Evolutionary conservation across 1,140 invertebrate species (phyloP).

Genomic region (Glomeris maerens): DNA sequence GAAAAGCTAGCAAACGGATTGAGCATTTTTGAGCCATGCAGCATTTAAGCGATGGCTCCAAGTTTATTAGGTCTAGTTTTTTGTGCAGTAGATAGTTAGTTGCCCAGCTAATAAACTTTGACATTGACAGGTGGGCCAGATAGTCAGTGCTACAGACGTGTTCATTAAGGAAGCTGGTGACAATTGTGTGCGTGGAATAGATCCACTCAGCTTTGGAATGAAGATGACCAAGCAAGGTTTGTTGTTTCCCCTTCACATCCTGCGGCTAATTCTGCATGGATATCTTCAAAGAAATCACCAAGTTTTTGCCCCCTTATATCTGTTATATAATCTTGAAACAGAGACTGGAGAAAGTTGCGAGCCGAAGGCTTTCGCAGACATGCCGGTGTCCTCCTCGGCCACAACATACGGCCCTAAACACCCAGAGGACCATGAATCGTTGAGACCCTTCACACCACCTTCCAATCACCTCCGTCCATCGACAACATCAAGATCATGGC

Average conservation of each 20-base stretch:
- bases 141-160: slow-evolving; percentile 44
- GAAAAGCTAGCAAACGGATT: no score
- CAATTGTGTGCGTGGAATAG: slow-evolving; percentile 47
- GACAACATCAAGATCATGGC: no score
- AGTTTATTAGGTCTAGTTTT: no score
- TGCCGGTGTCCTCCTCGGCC: not conserved
- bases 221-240: slow-evolving; percentile 40
- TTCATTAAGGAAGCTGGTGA: slow-evolving; percentile 54
- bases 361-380: not conserved
- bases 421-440: not conserved
- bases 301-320: not conserved
- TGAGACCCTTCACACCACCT: no score
- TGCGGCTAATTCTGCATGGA: no score
- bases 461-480: no score
- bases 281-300: not conserved
- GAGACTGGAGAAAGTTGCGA: not conserved
- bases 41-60: no score
- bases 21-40: no score
- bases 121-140: slow-evolving; percentile 42
- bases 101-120: no score
- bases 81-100: no score
- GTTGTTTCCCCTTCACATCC: not conserved
- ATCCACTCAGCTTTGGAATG: slow-evolving; percentile 48
- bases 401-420: not conserved
- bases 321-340: not conserved